Evolutionary conservation across 2,113 vertebrate genomes (phyloP), one percentile per base, ranked within the genome.

Genomic region (Pterocles gutturalis): DNA sequence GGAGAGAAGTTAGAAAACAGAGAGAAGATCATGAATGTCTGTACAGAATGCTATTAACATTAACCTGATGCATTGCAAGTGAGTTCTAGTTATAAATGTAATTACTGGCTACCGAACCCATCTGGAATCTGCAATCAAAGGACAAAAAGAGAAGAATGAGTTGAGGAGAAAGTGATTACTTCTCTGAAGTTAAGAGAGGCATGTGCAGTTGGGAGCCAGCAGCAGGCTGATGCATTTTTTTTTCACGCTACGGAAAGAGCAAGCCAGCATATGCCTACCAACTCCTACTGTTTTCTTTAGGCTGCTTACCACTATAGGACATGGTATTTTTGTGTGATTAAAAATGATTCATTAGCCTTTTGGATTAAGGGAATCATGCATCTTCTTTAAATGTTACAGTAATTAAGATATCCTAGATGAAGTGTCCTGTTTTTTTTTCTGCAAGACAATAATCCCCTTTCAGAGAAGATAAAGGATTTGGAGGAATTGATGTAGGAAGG

Each of bases 21-120:
- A 97, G 90, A 89, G 83, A 85, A 84, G 93, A 91, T 97, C 92
- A 85, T 93, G 94, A 92, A 88, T 90, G 89, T 93, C 96, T 78
- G 70, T 89, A 95, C 85, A 92, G 96, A 97, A 96, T 91, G 82
- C 96, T 96, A 97, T 98, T 98, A 97, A 93, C 94, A 90, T 97
- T 97, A 98, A 98, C 97, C 97, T 96, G 97, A 97, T 95, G 93
- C 91, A 97, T 94, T 95, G 95, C 97, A 91, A 97, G 94, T 49
- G 92, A 97, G 92, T 97, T 96, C 94, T 96, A 96, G 96, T 97
- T 98, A 97, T 92, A 97, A 92, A 97, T 96, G 97, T 98, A 98
- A 98, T 98, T 98, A 98, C 96, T 96, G 97, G 94, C 97, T 98
- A 98, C 95, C 28, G 41, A 98, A 97, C 95, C 97, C 96, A 98